These are phyloP conservation scores for Sinohyriopsis cumingii DNA, from an alignment of 2,888 invertebrate genomes.

Conservation along the genomic window DNA sequence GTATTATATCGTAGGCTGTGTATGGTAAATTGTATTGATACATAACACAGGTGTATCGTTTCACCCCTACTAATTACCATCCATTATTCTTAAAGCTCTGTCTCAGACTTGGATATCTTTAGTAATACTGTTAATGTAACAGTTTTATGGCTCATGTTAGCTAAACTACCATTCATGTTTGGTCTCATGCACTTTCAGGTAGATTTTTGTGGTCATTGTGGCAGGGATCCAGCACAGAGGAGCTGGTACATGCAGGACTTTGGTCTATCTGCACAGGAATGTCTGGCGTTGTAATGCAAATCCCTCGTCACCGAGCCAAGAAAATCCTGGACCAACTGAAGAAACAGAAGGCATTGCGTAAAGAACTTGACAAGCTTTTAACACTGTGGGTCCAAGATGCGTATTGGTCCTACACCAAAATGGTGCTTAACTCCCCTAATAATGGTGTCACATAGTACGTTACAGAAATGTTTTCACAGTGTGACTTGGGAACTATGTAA, in stretches of 20 bases:
- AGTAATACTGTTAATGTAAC: too few species aligned
- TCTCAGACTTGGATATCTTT: too few species aligned
- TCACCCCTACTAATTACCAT: too few species aligned
- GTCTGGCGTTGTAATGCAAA: slow-evolving; percentile 41
- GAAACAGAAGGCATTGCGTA: slow-evolving; percentile 29
- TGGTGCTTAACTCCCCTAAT: slow-evolving; percentile 33
- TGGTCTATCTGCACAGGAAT: slow-evolving; percentile 44
- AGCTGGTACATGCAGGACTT: slow-evolving; percentile 36
- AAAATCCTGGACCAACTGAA: slow-evolving; percentile 29
- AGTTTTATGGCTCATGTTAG: too few species aligned
- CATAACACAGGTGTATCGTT: too few species aligned
- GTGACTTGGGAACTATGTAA: too few species aligned
- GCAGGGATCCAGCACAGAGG: slow-evolving; percentile 34
- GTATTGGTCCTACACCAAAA: slow-evolving; percentile 41
- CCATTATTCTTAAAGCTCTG: too few species aligned
- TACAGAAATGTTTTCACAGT: too few species aligned
- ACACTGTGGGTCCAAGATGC: slow-evolving; percentile 40
- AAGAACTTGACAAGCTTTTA: slow-evolving; percentile 36
- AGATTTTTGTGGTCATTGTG: slow-evolving; percentile 46
- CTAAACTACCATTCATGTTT: too few species aligned
- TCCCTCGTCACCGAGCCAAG: slow-evolving; percentile 37
- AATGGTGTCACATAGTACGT: slow-evolving; percentile 10
- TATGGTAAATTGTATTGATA: too few species aligned
- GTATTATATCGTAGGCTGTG: too few species aligned
- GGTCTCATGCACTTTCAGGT: slow-evolving; percentile 22